Evolutionary conservation across 2,888 invertebrate species (phyloP).

Genomic region (Acleris literana): DNA sequence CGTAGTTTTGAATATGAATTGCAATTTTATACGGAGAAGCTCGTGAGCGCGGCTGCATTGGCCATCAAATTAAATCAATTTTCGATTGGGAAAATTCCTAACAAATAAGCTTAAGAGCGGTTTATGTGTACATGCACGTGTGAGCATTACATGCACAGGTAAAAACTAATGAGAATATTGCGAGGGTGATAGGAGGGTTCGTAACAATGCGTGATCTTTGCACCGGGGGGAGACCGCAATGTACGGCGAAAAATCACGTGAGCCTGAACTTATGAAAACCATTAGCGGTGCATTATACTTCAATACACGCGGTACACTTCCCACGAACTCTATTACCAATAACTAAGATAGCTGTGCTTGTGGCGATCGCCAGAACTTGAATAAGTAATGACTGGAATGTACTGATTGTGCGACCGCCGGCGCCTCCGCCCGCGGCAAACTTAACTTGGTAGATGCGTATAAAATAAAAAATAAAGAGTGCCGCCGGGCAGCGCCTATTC

Average conservation of each 20-base stretch:
- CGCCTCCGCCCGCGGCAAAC: constrained; percentile 39
- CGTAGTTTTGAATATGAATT: constrained; percentile 37
- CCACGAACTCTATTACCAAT: constrained; percentile 65
- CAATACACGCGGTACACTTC: constrained; percentile 65
- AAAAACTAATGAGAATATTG: constrained; percentile 26
- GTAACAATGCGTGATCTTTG: constrained; percentile 18
- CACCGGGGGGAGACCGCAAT: constrained; percentile 30
- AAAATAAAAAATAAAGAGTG: constrained; percentile 55
- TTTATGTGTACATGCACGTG: background rate
- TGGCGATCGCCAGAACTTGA: constrained; percentile 41
- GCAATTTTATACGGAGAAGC: constrained; percentile 30
- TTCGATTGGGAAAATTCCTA: constrained; percentile 21
- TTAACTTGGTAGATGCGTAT: constrained; percentile 36
- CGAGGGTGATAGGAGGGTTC: constrained; percentile 21
- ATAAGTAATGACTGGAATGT: constrained; percentile 27
- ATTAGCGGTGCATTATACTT: constrained; percentile 63
- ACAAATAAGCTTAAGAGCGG: no score
- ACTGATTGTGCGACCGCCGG: constrained; percentile 30
- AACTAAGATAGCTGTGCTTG: constrained; percentile 48
- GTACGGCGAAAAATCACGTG: constrained; percentile 53
- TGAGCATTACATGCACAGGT: constrained; percentile 13
- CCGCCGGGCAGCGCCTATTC: constrained; percentile 67
- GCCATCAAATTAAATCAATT: constrained; percentile 24
- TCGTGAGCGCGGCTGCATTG: constrained; percentile 30
- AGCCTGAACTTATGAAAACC: constrained; percentile 63